Percentiles rank a stretch among this genome's conserved stretches.
phyloP scores from a whole-genome alignment of 2,797 vertebrate genomes.

The Leptodactylus fallax region DNA sequence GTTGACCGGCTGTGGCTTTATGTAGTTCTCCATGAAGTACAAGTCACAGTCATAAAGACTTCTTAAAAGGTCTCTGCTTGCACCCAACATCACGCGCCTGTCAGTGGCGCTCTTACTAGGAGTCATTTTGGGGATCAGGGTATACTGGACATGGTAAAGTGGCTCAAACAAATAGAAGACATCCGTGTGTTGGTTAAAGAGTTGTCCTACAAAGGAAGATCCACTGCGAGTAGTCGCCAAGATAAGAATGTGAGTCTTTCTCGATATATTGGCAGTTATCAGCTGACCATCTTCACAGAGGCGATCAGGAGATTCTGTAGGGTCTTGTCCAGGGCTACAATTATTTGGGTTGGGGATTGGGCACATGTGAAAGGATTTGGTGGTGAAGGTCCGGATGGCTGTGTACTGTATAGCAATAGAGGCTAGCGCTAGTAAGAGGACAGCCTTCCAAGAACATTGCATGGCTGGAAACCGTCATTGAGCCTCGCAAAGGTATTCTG shows the following conservation, averaged over 20 bases:
- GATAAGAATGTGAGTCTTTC: conserved; percentile 89
- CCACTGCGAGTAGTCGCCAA: conserved; percentile 94
- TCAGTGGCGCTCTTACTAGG: conserved; percentile 84
- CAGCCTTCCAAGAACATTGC: conserved; percentile 98
- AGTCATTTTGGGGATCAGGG: conserved; percentile 87
- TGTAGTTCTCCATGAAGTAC: conserved; percentile 93
- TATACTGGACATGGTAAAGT: conserved; percentile 92
- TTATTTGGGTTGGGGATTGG: conserved; percentile 84
- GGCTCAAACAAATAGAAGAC: conserved; percentile 97
- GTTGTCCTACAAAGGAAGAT: conserved; percentile 93
- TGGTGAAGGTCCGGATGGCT: conserved; percentile 92
- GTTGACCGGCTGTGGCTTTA: conserved; percentile 87
- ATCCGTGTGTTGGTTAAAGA: conserved; percentile 94
- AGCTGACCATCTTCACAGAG: conserved; percentile 88
- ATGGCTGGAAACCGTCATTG: conserved; percentile 94
- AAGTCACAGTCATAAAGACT: conserved; percentile 92
- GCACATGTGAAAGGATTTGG: conserved; percentile 92
- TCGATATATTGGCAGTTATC: conserved; percentile 81
- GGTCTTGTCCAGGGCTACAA: conserved; percentile 83
- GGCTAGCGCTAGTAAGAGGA: conserved; percentile 93
- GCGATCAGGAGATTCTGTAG: conserved; percentile 82
- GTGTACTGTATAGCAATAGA: conserved; percentile 97
- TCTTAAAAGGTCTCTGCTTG: conserved; percentile 89
- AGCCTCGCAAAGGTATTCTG: conserved; percentile 69
- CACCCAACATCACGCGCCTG: conserved; percentile 88